A percentile compares a stretch with the other conserved stretches of the same genome.
phyloP scores from a whole-genome alignment of 2,113 vertebrate species.

The Chlorodrepanis virens region DNA sequence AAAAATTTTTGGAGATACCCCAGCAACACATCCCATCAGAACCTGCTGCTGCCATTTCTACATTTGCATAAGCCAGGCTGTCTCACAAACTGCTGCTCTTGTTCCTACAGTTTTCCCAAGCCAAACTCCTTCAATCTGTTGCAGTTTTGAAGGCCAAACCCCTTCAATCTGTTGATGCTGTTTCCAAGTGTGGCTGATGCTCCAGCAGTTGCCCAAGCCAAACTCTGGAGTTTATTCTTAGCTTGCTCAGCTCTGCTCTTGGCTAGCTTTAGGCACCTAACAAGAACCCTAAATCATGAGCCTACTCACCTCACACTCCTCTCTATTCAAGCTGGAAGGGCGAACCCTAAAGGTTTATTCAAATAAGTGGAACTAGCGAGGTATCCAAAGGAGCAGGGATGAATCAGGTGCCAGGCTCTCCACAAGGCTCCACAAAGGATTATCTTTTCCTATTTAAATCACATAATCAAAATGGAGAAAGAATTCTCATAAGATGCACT shows the following conservation, averaged over 20 bases:
- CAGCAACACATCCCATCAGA: constrained; percentile 64
- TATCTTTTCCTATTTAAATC: neutral
- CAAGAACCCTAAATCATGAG: neutral
- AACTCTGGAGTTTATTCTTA: constrained; percentile 53
- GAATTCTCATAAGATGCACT: neutral
- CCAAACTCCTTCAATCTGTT: constrained; percentile 67
- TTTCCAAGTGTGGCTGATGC: constrained; percentile 56
- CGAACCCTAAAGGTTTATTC: neutral
- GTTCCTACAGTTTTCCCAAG: constrained; percentile 50
- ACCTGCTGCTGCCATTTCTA: constrained; percentile 53
- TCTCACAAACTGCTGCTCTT: constrained; percentile 60
- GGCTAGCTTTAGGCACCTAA: neutral
- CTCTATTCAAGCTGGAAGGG: neutral
- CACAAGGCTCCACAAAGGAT: neutral
- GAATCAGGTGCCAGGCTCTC: neutral
- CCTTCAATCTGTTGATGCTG: constrained; percentile 55
- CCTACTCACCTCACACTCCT: neutral
- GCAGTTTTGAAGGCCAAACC: constrained; percentile 62
- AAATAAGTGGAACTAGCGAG: neutral
- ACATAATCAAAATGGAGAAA: neutral
- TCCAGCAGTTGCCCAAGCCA: constrained; percentile 56
- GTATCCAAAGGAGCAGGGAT: neutral
- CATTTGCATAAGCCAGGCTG: constrained; percentile 54
- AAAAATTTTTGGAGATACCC: constrained; percentile 60
- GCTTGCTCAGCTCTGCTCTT: neutral